Evolutionary conservation across 2,888 invertebrate species (phyloP), one percentile per base, ranked within the genome.

Genomic region (Rugalucina vietnamica): DNA sequence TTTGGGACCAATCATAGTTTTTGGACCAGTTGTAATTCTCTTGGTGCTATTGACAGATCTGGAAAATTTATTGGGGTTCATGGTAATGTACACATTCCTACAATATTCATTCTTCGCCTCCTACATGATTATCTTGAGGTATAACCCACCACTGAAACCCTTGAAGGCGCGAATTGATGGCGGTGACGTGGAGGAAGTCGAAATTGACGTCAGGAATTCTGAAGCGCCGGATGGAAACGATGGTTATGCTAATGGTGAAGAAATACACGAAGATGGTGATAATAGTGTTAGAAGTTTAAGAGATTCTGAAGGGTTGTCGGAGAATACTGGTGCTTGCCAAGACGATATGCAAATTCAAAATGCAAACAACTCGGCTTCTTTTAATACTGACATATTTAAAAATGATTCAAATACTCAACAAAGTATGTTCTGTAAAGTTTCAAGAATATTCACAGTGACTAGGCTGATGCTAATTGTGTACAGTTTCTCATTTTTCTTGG

Each of bases 51-150:
- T 98, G 43, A 97, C 98, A 91, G 98, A 98, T 94, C 96, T 98
- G 88, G 97, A 97, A 90, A 97, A 97, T 91, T 95, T 98, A 49
- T 98, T 98, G 0, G 98, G 98, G 93, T 98, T 98, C 93, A 98
- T 98, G 97, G 98, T 98, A 0, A 98, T 98, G 14, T 90, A 91
- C 18, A 90, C 91, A 43, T 89, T 93, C 50, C 65, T 92, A 21
- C 80, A 84, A 0, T 98, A 98, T 94, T 97, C 98, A 3, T 97
- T 98, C 86, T 98, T 98, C 8, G 97, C 98, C 88, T 97, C 97
- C 14, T 97, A 97, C 81, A 97, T 98, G 21, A 97, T 98, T 76
- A 97, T 98, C 74, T 95, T 98, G 79, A 96, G 98, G 69, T 98
- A 98, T 93, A 96, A 97, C 36, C 87, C 32, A n/a, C 27, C 72